A percentile compares a stretch with the other conserved stretches of the same genome.
Evolutionary conservation across 2,113 vertebrate species (phyloP).

Genomic region (Pogonocichla stellata): DNA sequence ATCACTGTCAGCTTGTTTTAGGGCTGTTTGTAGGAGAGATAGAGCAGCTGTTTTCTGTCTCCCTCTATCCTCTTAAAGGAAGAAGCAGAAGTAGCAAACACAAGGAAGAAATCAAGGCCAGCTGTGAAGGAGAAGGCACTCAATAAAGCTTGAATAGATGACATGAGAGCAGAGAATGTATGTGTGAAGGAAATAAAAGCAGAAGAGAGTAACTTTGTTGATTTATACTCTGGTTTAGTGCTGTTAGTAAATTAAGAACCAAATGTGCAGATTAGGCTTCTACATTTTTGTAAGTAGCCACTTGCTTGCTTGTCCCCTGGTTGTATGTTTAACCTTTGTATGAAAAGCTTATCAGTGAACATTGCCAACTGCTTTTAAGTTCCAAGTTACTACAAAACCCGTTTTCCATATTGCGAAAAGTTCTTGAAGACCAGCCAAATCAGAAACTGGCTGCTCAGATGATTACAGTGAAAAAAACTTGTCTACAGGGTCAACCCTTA

Average conservation of each 20-base stretch:
- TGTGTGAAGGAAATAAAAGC: neutral
- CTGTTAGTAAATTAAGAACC: neutral
- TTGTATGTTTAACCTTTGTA: neutral
- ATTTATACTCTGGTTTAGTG: neutral
- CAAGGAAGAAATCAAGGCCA: neutral
- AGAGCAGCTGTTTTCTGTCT: neutral
- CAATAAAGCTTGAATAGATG: neutral
- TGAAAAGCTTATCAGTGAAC: neutral
- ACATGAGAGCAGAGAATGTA: neutral
- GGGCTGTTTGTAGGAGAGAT: neutral
- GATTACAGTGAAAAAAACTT: neutral
- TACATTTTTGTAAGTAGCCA: neutral
- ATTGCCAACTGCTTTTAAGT: neutral
- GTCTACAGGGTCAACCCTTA: neutral
- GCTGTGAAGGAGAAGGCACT: neutral
- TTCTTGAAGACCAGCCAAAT: neutral
- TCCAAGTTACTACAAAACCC: neutral
- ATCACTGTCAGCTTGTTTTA: neutral
- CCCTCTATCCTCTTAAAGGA: neutral
- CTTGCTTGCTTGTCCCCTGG: neutral
- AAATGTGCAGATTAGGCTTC: neutral
- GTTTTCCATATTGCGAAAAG: neutral
- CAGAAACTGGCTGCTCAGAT: neutral
- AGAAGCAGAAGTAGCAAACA: neutral
- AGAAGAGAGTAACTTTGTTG: neutral